Evolutionary conservation across 2,113 vertebrate genomes (phyloP).

Genomic region (Garra rufa): DNA sequence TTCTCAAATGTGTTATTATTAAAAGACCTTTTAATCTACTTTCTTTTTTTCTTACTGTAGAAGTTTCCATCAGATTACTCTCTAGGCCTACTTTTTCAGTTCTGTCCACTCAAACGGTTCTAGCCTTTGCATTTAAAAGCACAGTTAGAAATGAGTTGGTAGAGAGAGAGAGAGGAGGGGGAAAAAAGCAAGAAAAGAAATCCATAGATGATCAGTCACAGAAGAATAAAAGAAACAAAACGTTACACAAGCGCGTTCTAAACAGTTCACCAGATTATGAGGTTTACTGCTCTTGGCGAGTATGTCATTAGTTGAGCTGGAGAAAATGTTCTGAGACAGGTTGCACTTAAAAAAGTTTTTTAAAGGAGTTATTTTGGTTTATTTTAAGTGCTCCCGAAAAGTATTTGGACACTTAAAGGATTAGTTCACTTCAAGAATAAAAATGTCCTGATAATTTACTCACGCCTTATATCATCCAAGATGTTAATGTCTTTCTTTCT

Average conservation of each 20-base stretch:
- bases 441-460: no score
- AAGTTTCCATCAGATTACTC: neutral
- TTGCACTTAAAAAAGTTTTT: no score
- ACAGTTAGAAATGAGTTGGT: neutral
- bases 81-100: neutral
- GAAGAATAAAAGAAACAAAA: neutral
- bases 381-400: no score
- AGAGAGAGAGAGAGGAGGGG: neutral
- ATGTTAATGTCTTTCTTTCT: no score
- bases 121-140: constrained; percentile 1
- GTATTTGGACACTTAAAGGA: no score
- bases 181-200: neutral
- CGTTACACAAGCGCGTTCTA: constrained; percentile 16
- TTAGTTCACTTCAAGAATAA: no score
- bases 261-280: constrained; percentile 1
- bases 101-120: neutral
- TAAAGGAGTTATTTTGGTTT: no score
- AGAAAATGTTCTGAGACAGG: no score
- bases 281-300: no score
- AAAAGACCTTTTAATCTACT: constrained; percentile 23
- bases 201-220: neutral
- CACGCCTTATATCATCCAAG: no score
- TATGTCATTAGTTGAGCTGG: no score
- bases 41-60: neutral
- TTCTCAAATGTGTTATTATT: constrained; percentile 15